Conservation (phyloP, 2,888 invertebrate species). For the Nowickia ferox region DNA sequence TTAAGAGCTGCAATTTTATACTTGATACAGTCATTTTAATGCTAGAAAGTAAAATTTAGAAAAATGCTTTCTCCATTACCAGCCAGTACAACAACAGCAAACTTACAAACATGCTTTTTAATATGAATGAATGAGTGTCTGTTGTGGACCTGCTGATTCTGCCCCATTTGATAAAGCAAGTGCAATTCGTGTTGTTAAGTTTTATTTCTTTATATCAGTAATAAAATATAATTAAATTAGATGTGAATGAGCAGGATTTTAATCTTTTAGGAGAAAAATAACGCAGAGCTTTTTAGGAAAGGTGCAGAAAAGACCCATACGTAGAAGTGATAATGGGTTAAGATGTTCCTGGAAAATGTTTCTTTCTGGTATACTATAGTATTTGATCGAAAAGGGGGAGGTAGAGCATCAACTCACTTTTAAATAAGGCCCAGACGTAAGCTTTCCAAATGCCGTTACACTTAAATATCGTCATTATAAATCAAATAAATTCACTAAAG, state of each 20-base stretch:
- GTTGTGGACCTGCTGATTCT: background rate
- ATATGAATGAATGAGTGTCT: background rate
- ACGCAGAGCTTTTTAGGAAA: too few relatives aligned
- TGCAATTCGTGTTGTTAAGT: background rate
- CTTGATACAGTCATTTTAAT: conserved; percentile 18
- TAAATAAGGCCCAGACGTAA: too few relatives aligned
- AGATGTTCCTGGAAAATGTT: too few relatives aligned
- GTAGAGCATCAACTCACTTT: too few relatives aligned
- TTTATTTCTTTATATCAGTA: background rate
- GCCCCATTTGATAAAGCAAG: conserved; percentile 11
- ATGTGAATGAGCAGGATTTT: background rate
- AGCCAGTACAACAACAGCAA: background rate
- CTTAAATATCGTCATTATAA: too few relatives aligned
- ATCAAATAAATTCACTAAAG: too few relatives aligned
- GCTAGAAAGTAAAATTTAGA: conserved; percentile 54
- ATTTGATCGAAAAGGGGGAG: too few relatives aligned
- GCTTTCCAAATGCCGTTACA: too few relatives aligned
- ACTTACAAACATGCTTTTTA: background rate
- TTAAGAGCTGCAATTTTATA: conserved; percentile 45
- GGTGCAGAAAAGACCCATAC: too few relatives aligned
- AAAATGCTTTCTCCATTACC: conserved; percentile 12
- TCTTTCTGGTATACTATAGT: too few relatives aligned
- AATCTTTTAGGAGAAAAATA: too few relatives aligned
- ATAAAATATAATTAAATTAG: background rate
- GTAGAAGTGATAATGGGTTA: too few relatives aligned